Conservation (phyloP, 2,113 vertebrate species). For the Anguilla japonica region DNA sequence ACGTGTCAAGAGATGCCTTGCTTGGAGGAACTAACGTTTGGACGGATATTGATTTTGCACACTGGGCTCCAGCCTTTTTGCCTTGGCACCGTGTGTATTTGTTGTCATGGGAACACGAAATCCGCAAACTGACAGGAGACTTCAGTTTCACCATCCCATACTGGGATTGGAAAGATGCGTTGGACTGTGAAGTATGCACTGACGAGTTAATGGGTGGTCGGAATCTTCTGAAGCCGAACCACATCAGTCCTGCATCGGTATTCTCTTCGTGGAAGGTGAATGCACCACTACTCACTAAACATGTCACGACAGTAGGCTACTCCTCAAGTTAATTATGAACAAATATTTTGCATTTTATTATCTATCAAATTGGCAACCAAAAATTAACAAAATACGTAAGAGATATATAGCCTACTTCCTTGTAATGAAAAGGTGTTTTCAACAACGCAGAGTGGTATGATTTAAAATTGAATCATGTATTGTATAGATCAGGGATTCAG, state of each 20-base stretch:
- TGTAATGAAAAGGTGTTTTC: too few species aligned
- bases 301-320: too few species aligned
- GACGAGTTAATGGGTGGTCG: conserved; percentile 87
- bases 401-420: too few species aligned
- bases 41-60: conserved; percentile 90
- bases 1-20: conserved; percentile 85
- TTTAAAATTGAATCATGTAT: too few species aligned
- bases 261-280: conserved; percentile 95
- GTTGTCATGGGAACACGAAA: conserved; percentile 87
- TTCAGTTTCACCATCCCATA: conserved; percentile 92
- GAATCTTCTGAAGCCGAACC: conserved; percentile 71
- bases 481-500: too few species aligned
- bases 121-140: conserved; percentile 82
- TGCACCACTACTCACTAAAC: too few species aligned
- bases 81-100: conserved; percentile 92
- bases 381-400: too few species aligned
- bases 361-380: too few species aligned
- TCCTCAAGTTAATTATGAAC: too few species aligned
- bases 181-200: conserved; percentile 83
- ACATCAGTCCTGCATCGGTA: conserved; percentile 88
- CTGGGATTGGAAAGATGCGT: conserved; percentile 93
- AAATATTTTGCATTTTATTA: too few species aligned
- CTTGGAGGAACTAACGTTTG: conserved; percentile 81
- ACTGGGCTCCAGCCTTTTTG: conserved; percentile 87
- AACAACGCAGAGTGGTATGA: too few species aligned